Base-by-base conservation (phyloP, 1,140 invertebrate genomes). In the Conus betulinus region DNA sequence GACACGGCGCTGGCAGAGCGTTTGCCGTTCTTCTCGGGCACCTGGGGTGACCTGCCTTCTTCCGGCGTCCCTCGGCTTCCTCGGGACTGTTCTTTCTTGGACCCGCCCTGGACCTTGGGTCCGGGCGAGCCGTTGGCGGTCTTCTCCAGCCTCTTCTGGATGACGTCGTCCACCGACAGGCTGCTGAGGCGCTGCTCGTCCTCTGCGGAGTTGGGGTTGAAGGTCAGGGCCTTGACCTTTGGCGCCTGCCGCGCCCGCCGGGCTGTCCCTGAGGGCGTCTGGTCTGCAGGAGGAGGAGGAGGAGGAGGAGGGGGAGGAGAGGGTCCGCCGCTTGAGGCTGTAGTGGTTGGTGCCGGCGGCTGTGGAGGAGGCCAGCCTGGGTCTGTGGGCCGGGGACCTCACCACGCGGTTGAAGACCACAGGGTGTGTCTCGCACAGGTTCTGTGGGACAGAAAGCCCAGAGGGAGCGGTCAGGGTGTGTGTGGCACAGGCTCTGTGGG, bases 131-230 rank as follows among this genome's bases (percentile, higher is more conserved):
- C 51, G 17, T 23, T 13, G 39, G 78, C 57, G 60, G 55, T 83
- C 52, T 87, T 87, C 76, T 89, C 86, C 25, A 92, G 25, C 27
- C 89, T 79, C n/a, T 83, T 88, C 71, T 88, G 67, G 76, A 93
- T 87, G 51, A 93, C 90, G 81, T 93, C 91, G 63, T 93, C 92
- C 8, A 93, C 89, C 6, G 92, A 91, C 53, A 93, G 57, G 87
- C 63, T 86, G 79, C 90, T 90, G 23, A 93, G 76, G 57, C 88
- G 88, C 13, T 89, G 87, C 63, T 93, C 91, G 13, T 93, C 92
- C 51, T 89, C 85, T 39, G 53, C 55, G 5, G 91, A 90, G 39
- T 88, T 88, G 25, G 87, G 88, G 76, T 92, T 90, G 55, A 93
- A 91, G 23, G 89, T 90, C 0, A 93, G 84, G 25, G 91, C 91